Conservation (phyloP, 2,888 invertebrate genomes). For the Coecobrya sp. region DNA sequence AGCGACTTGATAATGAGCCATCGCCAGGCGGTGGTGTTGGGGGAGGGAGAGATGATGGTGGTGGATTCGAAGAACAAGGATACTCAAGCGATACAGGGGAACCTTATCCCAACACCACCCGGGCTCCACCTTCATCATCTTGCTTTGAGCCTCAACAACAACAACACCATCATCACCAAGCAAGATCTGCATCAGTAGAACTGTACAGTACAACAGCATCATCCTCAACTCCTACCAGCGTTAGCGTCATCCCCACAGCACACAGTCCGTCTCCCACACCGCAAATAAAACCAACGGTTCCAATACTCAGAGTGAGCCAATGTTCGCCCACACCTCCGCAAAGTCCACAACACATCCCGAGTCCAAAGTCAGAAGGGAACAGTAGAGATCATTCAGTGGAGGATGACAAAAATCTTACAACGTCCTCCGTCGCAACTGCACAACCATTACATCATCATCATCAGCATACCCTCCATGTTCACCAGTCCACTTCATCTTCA, state of each 20-base stretch:
- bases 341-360: conserved; percentile 82
- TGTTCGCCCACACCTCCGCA: conserved; percentile 86
- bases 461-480: conserved; percentile 64
- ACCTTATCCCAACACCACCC: conserved; percentile 63
- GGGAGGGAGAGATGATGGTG: conserved; percentile 79
- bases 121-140: conserved; percentile 74
- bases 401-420: background rate
- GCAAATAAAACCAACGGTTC: conserved; percentile 77
- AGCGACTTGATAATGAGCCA: conserved; percentile 87
- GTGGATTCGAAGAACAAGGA: conserved; percentile 82
- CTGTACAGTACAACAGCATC: conserved; percentile 74
- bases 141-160: conserved; percentile 76
- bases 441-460: conserved; percentile 59
- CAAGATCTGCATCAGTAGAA: conserved; percentile 81
- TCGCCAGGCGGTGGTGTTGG: conserved; percentile 79
- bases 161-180: conserved; percentile 80
- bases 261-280: conserved; percentile 68
- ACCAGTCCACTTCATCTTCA: conserved; percentile 42
- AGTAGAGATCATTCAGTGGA: conserved; percentile 53
- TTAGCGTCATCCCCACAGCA: conserved; percentile 51
- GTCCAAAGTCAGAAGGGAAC: conserved; percentile 71
- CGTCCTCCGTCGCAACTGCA: background rate
- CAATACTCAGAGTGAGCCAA: conserved; percentile 86
- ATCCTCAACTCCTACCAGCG: conserved; percentile 52
- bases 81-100: conserved; percentile 81